Conservation (phyloP, 2,113 vertebrate genomes). For the Zingel zingel region DNA sequence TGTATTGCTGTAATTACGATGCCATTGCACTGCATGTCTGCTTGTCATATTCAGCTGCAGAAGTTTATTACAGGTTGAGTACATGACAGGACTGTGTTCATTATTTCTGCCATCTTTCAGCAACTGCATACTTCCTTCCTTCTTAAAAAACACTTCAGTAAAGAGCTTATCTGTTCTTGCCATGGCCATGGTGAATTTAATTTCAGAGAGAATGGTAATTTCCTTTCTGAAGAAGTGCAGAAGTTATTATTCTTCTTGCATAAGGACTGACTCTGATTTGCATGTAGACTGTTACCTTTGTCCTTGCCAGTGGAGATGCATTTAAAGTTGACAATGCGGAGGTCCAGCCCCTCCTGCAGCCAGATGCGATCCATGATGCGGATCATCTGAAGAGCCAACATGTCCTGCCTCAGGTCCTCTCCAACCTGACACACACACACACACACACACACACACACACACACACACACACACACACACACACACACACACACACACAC, state of each 20-base stretch:
- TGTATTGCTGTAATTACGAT: no score
- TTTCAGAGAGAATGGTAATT: not conserved
- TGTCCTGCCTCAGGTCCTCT: slow-evolving; percentile 98
- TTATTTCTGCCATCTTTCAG: not conserved
- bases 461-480: no score
- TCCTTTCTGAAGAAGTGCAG: not conserved
- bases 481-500: no score
- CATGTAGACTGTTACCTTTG: slow-evolving; percentile 83
- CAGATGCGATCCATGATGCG: slow-evolving; percentile 99
- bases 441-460: no score
- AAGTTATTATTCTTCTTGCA: not conserved
- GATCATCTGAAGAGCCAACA: slow-evolving; percentile 99
- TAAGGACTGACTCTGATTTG: not conserved
- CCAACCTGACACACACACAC: slow-evolving; percentile 86
- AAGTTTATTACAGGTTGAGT: not conserved
- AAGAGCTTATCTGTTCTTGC: not conserved
- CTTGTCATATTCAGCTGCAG: not conserved
- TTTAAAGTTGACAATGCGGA: slow-evolving; percentile 97
- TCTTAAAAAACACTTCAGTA: not conserved
- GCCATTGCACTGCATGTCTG: not conserved
- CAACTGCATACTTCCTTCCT: not conserved
- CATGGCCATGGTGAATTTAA: accelerated
- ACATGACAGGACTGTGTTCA: not conserved
- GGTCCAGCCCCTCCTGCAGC: slow-evolving; percentile 97
- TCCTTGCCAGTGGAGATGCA: slow-evolving; percentile 98